Conservation (phyloP, 2,797 vertebrate species). For the Micropoecilia bifurca region DNA sequence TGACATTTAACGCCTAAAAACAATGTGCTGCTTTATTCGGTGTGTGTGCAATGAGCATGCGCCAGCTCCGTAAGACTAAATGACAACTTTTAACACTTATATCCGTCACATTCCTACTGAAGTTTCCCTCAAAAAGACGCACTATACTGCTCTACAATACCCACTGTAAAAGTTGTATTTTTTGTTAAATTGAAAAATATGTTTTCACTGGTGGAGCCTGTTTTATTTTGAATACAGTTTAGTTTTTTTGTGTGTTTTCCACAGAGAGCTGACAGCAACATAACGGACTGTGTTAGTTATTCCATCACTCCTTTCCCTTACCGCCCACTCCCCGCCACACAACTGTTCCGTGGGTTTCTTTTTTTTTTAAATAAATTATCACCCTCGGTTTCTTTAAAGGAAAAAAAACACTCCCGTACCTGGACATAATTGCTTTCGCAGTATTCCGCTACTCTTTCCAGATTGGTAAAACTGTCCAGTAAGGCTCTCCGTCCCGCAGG, state of each 20-base stretch:
- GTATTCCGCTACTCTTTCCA: slow-evolving; percentile 92
- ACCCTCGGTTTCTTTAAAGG: background rate
- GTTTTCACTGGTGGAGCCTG: rapidly evolving
- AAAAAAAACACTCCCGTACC: slow-evolving; percentile 67
- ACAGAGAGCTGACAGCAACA: background rate
- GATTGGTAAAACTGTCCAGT: slow-evolving; percentile 91
- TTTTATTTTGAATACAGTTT: rapidly evolving
- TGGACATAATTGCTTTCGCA: slow-evolving; percentile 96
- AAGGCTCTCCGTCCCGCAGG: slow-evolving; percentile 91
- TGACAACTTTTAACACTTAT: slow-evolving; percentile 11
- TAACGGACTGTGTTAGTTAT: slow-evolving; percentile 37
- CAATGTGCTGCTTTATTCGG: background rate
- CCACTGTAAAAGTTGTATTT: slow-evolving; percentile 25
- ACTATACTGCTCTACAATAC: background rate
- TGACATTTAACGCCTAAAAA: background rate
- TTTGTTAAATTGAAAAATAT: background rate
- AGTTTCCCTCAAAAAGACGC: background rate
- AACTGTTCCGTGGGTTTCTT: too few relatives aligned
- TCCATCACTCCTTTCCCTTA: slow-evolving; percentile 34
- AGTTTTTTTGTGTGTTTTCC: background rate
- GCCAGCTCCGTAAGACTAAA: background rate
- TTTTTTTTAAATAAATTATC: background rate
- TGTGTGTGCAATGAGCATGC: rapidly evolving
- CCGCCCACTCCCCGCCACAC: slow-evolving; percentile 39
- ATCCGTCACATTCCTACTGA: background rate